Conservation (phyloP, 2,797 vertebrate genomes). For the Trematomus bernacchii region DNA sequence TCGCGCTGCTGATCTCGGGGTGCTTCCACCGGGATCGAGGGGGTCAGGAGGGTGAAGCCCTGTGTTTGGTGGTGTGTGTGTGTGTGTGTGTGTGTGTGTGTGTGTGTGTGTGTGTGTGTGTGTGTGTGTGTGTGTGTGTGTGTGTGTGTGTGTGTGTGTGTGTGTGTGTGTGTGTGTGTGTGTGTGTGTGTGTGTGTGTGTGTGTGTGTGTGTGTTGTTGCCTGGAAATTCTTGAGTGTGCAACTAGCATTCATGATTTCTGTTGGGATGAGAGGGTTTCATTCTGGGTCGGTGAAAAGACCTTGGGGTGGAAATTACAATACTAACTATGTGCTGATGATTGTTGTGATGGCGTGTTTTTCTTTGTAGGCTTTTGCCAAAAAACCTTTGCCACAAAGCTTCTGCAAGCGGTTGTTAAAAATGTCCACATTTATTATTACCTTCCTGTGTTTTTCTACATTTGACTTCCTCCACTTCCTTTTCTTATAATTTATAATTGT, state of each 20-base stretch:
- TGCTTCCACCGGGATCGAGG: conserved; percentile 57
- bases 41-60: conserved; percentile 47
- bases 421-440: neutral
- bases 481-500: neutral
- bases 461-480: neutral
- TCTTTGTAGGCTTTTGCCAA: neutral
- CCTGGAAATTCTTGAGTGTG: conserved; percentile 7
- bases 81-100: neutral
- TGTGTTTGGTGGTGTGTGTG: conserved; percentile 8
- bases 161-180: too few relatives aligned
- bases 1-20: conserved; percentile 55
- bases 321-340: conserved; percentile 22
- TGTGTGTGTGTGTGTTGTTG: too few relatives aligned
- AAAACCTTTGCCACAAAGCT: neutral
- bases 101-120: too few relatives aligned
- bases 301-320: conserved; percentile 25
- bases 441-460: neutral
- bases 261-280: conserved; percentile 39
- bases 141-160: too few relatives aligned
- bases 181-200: too few relatives aligned
- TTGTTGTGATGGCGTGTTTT: conserved; percentile 12
- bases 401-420: neutral
- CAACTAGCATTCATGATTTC: conserved; percentile 21
- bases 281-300: conserved; percentile 12
- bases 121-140: too few relatives aligned